A percentile compares a stretch with the other conserved stretches of the same genome.
phyloP scores from a whole-genome alignment of 2,888 invertebrate species.

The Lithophane semibrunnea region DNA sequence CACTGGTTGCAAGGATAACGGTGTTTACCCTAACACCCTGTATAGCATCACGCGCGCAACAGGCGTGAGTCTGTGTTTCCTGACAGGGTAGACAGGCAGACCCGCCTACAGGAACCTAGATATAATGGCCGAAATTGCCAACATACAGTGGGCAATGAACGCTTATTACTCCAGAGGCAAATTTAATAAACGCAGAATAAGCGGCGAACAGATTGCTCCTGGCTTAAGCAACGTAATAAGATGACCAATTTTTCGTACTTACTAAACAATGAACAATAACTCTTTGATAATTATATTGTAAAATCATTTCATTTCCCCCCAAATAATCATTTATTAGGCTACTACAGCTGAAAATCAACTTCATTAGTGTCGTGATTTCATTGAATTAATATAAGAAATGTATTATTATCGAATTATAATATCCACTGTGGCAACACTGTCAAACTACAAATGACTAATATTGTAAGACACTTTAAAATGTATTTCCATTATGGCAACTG shows the following conservation, averaged over 20 bases:
- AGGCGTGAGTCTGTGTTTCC: neutral
- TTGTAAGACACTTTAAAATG: too few relatives aligned
- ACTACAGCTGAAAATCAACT: neutral
- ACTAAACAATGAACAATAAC: neutral
- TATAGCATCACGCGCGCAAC: too few relatives aligned
- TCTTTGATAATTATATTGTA: neutral
- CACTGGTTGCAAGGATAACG: too few relatives aligned
- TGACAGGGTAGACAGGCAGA: neutral
- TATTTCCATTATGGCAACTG: too few relatives aligned
- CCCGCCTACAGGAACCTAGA: too few relatives aligned
- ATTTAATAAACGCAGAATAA: conserved; percentile 24
- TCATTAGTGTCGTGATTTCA: too few relatives aligned
- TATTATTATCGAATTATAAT: too few relatives aligned
- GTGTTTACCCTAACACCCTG: too few relatives aligned
- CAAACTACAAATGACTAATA: too few relatives aligned
- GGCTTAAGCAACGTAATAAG: conserved; percentile 33
- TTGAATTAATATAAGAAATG: too few relatives aligned
- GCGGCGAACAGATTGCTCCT: neutral
- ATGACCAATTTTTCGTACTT: neutral
- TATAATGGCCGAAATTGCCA: neutral
- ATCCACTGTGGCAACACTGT: too few relatives aligned
- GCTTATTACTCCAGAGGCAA: neutral
- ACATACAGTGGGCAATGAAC: neutral
- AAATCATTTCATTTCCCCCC: neutral
- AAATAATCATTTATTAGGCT: neutral